Base-by-base conservation (phyloP, 2,888 invertebrate genomes). In the Pomacea canaliculata region DNA sequence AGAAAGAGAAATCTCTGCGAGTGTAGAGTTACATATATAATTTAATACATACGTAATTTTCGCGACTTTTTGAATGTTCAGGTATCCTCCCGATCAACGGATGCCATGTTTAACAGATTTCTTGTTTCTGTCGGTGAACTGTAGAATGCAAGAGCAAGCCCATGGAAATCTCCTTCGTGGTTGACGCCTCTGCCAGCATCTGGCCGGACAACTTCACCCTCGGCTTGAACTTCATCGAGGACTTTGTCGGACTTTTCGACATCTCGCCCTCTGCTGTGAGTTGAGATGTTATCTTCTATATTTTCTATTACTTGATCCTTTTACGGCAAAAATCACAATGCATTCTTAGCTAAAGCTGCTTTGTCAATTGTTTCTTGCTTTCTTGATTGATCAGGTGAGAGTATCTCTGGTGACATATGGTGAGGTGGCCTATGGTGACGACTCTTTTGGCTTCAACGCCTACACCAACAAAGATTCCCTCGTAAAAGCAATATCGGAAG, bases 131-230 rank as follows among this genome's bases (percentile, higher is more conserved):
- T 10, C 12, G 12, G 8, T 7, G 51, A 4, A 7, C 51, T 56
- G 51, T 71, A 79, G 76, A 71, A 7, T 80, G 78, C 68, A 48
- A 70, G 27, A 73, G 73, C 48, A 74, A 71, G 13, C 78, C 78
- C 9, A 23, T 81, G 75, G 79, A 80, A 23, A 63, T 81, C 2
- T 65, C 78, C 46, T 82, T 80, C 46, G 72, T 80, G 48, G 70
- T 79, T 46, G 79, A 82, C 70, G 71, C 75, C 0, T 79, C 77
- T 7, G 65, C 78, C 18, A 80, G 80, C 71, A 80, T 82, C 70
- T 79, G 79, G 79, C 76, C 59, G 3, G 67, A 74, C 7, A 82
- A 82, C 74, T 82, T 82, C 71, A 82, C 81, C 69, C 7, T 74
- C 0, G 81, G 76, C 9, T 71, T 79, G 12, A 74, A 78, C 75